These are phyloP conservation scores for Epistrophe eligans DNA, from an alignment of 2,888 invertebrate genomes.

Conservation along the genomic window DNA sequence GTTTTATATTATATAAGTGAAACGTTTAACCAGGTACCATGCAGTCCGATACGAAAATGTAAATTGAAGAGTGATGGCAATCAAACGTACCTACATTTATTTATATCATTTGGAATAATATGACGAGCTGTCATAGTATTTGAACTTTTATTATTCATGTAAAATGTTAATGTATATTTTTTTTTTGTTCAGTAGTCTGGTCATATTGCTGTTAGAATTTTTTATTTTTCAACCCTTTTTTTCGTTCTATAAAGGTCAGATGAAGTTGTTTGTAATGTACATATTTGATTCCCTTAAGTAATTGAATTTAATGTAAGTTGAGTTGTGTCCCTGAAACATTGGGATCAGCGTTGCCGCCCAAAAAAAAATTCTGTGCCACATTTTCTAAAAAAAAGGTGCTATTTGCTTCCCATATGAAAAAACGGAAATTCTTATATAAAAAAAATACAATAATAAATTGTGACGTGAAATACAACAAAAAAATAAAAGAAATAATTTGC, in stretches of 20 bases:
- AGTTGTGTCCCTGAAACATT: not conserved
- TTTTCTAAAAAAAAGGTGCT: no score
- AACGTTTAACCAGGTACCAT: not conserved
- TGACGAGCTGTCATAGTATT: not conserved
- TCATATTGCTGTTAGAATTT: not conserved
- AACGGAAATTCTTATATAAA: no score
- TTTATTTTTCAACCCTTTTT: not conserved
- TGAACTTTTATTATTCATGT: constrained; percentile 1
- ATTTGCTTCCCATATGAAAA: no score
- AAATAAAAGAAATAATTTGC: no score
- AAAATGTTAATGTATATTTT: not conserved
- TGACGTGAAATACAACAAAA: no score
- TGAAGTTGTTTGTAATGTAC: not conserved
- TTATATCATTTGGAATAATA: not conserved
- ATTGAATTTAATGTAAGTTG: not conserved
- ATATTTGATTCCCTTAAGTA: not conserved
- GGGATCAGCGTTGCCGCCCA: no score
- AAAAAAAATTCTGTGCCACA: no score
- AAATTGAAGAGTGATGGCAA: not conserved
- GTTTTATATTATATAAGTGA: not conserved
- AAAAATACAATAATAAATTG: no score
- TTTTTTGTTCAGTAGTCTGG: not conserved
- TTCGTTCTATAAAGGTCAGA: not conserved
- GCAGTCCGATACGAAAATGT: not conserved
- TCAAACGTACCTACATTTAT: not conserved